Evolutionary conservation across 2,888 invertebrate genomes (phyloP).

Genomic region (Megamerina dolium): DNA sequence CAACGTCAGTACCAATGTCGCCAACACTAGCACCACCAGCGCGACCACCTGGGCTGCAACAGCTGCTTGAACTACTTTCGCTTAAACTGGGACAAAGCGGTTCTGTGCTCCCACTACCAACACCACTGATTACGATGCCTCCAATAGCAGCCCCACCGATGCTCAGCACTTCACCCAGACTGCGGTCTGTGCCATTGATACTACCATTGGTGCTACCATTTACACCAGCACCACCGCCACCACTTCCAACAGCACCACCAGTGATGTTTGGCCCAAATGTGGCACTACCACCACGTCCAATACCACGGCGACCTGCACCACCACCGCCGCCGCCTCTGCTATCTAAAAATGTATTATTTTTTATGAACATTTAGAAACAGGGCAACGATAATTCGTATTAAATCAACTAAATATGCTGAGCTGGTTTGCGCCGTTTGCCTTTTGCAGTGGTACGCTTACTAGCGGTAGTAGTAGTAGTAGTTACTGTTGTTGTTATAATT

Average conservation of each 20-base stretch:
- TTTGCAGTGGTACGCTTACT: too few species aligned
- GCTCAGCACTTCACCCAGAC: constrained; percentile 26
- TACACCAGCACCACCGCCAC: constrained; percentile 24
- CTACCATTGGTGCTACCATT: constrained; percentile 21
- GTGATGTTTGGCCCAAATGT: too few species aligned
- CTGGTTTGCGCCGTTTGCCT: too few species aligned
- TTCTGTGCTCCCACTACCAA: constrained; percentile 24
- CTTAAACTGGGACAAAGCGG: constrained; percentile 24
- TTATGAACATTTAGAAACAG: constrained; percentile 31
- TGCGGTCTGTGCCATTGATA: constrained; percentile 24
- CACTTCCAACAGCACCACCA: constrained; percentile 26
- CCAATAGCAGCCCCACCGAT: constrained; percentile 29
- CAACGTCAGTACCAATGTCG: constrained; percentile 10
- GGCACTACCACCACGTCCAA: constrained; percentile 28
- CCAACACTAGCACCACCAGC: constrained; percentile 14
- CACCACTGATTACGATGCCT: constrained; percentile 27
- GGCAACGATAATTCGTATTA: too few species aligned
- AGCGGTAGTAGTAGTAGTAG: too few species aligned
- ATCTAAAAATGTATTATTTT: constrained; percentile 32
- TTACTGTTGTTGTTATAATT: too few species aligned
- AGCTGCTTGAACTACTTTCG: constrained; percentile 26
- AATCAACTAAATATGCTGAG: too few species aligned
- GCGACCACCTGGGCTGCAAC: constrained; percentile 14
- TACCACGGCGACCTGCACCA: constrained; percentile 15
- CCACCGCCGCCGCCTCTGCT: constrained; percentile 22